A percentile compares a stretch with the other conserved stretches of the same genome.
Conservation (phyloP, 1,140 invertebrate species). For the Magallana angulata region DNA sequence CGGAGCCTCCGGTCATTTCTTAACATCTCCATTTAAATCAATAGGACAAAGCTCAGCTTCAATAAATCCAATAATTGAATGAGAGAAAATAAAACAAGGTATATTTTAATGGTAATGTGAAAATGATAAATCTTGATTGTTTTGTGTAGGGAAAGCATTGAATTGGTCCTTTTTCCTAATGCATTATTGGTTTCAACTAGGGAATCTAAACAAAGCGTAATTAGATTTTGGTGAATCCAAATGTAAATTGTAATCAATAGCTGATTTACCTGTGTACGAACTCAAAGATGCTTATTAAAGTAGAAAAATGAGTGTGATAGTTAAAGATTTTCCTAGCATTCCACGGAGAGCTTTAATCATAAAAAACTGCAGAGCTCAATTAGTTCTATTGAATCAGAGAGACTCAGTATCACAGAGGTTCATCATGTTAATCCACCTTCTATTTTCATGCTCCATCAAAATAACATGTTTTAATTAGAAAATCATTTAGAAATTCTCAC, state of each 20-base stretch:
- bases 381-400: not conserved
- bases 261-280: not conserved
- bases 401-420: not conserved
- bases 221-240: not conserved
- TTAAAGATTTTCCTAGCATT: no score
- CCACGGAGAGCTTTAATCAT: no score
- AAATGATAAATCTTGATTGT: not conserved
- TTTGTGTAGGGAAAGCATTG: not conserved
- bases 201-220: not conserved
- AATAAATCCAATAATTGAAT: conserved; percentile 1
- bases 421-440: not conserved
- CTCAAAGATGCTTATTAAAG: no score
- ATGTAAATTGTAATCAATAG: not conserved
- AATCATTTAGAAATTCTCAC: conserved; percentile 1
- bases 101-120: not conserved
- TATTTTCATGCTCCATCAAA: conserved; percentile 1
- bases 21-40: conserved; percentile 19
- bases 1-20: not conserved
- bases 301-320: no score
- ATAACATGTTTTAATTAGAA: conserved; percentile 1
- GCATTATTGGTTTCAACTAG: not conserved
- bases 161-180: not conserved
- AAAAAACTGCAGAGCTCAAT: no score
- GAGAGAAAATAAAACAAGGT: not conserved
- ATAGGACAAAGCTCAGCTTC: not conserved